These are phyloP conservation scores for Meda fulgida DNA, from an alignment of 2,797 vertebrate species.

Conservation along the genomic window DNA sequence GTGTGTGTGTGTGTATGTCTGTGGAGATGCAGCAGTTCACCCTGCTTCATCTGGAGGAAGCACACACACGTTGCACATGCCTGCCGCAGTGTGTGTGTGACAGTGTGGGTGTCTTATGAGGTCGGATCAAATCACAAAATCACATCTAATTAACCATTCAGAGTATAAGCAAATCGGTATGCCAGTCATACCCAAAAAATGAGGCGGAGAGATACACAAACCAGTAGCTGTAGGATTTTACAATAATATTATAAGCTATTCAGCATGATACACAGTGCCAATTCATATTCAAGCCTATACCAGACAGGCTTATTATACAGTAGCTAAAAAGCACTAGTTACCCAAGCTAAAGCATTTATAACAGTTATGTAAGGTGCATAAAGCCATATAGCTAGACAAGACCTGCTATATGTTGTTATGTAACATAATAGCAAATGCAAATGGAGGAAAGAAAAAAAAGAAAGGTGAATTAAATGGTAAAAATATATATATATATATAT, in stretches of 20 bases:
- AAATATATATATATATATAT: no score
- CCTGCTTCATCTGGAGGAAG: conserved; percentile 51
- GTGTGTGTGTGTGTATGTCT: conserved; percentile 39
- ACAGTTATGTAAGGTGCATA: background rate
- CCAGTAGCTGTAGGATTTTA: background rate
- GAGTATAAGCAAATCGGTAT: background rate
- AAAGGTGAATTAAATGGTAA: background rate
- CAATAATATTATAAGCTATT: background rate
- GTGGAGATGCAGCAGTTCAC: conserved; percentile 56
- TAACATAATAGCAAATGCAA: background rate
- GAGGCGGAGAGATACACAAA: background rate
- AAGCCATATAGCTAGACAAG: background rate
- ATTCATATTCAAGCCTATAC: background rate
- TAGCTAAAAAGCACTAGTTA: background rate
- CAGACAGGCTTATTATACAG: background rate
- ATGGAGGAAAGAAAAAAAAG: background rate
- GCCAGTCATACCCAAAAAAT: conserved; percentile 9
- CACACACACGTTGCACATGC: conserved; percentile 28
- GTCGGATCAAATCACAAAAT: conserved; percentile 33
- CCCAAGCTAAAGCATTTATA: background rate
- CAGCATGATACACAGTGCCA: background rate
- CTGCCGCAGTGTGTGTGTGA: conserved; percentile 45
- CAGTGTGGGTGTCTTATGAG: conserved; percentile 38
- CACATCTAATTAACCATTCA: conserved; percentile 32
- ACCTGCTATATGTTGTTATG: background rate